Percentiles rank a stretch among this genome's conserved stretches.
phyloP scores from a whole-genome alignment of 2,113 vertebrate species.

The Zootoca vivipara region DNA sequence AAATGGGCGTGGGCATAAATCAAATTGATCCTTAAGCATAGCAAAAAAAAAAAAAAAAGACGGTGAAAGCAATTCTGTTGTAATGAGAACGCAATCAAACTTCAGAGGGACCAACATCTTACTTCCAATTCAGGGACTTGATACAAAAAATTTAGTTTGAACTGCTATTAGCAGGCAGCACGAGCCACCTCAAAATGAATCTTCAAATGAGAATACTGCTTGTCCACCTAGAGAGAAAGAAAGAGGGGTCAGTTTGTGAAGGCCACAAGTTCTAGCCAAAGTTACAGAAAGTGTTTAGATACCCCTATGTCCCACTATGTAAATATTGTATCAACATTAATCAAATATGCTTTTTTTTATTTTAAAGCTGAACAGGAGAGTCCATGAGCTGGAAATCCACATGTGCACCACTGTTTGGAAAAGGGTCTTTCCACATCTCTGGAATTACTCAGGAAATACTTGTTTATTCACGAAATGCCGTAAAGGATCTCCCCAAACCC shows the following conservation, averaged over 20 bases:
- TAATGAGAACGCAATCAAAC: constrained; percentile 81
- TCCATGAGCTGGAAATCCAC: constrained; percentile 87
- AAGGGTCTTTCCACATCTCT: constrained; percentile 59
- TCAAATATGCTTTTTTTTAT: constrained; percentile 76
- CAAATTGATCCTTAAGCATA: constrained; percentile 80
- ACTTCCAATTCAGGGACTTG: constrained; percentile 80
- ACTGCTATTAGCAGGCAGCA: constrained; percentile 82
- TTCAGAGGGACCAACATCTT: constrained; percentile 79
- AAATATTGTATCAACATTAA: constrained; percentile 80
- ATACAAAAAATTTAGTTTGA: constrained; percentile 83
- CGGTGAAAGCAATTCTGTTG: constrained; percentile 78
- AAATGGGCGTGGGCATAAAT: constrained; percentile 64
- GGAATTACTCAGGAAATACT: constrained; percentile 68
- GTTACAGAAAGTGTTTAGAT: constrained; percentile 72
- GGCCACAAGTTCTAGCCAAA: constrained; percentile 37
- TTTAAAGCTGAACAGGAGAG: constrained; percentile 83
- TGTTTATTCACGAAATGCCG: constrained; percentile 54
- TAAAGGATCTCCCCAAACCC: constrained; percentile 55
- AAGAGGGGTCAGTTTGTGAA: constrained; percentile 67
- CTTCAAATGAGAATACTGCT: constrained; percentile 85
- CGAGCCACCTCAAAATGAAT: constrained; percentile 81
- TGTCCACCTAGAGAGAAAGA: constrained; percentile 87
- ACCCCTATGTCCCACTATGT: constrained; percentile 75
- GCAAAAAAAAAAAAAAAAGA: constrained; percentile 84
- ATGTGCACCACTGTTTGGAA: constrained; percentile 80